Percentiles rank a stretch among this genome's conserved stretches.
Evolutionary conservation across 2,888 invertebrate species (phyloP).

Genomic region (Drosophila pseudotalamancana): DNA sequence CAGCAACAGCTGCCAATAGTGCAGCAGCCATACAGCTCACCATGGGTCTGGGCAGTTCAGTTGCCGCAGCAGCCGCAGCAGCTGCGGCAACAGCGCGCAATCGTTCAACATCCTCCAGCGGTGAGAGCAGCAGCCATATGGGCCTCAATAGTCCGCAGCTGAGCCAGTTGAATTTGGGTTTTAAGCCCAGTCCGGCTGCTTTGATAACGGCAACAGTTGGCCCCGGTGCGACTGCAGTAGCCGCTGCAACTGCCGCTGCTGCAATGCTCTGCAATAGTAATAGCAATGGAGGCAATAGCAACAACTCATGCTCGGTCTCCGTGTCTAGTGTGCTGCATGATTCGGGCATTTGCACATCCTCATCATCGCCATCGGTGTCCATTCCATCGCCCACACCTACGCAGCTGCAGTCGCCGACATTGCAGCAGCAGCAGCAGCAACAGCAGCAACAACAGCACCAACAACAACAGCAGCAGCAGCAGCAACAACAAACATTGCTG

Average conservation of each 20-base stretch:
- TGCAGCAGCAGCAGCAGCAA: slow-evolving; percentile 56
- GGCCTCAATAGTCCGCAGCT: slow-evolving; percentile 81
- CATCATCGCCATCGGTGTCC: slow-evolving; percentile 83
- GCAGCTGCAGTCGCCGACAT: slow-evolving; percentile 82
- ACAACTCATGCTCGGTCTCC: slow-evolving; percentile 76
- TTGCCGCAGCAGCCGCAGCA: slow-evolving; percentile 34
- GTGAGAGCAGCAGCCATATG: slow-evolving; percentile 84
- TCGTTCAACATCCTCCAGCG: slow-evolving; percentile 83
- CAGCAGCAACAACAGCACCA: slow-evolving; percentile 49
- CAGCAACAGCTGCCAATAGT: slow-evolving; percentile 46
- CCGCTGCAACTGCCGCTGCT: slow-evolving; percentile 35
- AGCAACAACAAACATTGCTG: slow-evolving; percentile 61
- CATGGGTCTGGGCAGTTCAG: slow-evolving; percentile 58
- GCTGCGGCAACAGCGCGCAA: slow-evolving; percentile 71
- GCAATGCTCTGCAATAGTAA: slow-evolving; percentile 64
- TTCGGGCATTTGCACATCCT: slow-evolving; percentile 83
- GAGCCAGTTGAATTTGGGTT: slow-evolving; percentile 63
- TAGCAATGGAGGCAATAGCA: slow-evolving; percentile 68
- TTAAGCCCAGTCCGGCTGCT: slow-evolving; percentile 51
- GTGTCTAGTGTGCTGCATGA: slow-evolving; percentile 82
- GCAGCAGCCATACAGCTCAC: slow-evolving; percentile 73
- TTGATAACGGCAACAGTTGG: slow-evolving; percentile 29
- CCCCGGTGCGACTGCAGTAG: slow-evolving; percentile 3
- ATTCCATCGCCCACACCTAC: slow-evolving; percentile 82
- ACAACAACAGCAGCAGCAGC: slow-evolving; percentile 60